Percentiles rank a stretch among this genome's conserved stretches.
phyloP scores from a whole-genome alignment of 2,113 vertebrate genomes.

The Ranitomeya imitator region DNA sequence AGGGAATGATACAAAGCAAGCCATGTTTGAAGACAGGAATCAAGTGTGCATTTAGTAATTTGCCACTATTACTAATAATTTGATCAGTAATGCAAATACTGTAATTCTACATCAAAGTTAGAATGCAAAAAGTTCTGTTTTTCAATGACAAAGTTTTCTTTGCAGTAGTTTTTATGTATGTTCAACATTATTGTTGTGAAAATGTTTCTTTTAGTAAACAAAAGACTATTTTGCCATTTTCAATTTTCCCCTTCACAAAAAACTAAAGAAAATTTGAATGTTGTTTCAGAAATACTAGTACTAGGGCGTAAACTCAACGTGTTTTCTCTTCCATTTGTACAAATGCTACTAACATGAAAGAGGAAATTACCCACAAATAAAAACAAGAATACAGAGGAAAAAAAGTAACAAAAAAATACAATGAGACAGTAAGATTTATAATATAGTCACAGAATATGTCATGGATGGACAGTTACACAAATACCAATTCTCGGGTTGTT shows the following conservation, averaged over 20 bases:
- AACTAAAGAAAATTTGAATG: not conserved
- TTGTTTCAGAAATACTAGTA: not conserved
- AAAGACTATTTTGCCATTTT: not conserved
- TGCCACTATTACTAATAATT: not conserved
- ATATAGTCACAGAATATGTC: too few relatives aligned
- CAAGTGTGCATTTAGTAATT: not conserved
- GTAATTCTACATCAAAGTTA: not conserved
- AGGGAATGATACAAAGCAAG: not conserved
- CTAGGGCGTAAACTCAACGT: not conserved
- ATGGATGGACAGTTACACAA: too few relatives aligned
- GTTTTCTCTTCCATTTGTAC: not conserved
- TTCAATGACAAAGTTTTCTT: not conserved
- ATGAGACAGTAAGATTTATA: not conserved
- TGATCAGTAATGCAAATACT: not conserved
- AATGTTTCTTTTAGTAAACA: not conserved
- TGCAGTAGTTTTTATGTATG: not conserved
- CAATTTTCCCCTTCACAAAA: not conserved
- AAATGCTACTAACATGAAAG: not conserved
- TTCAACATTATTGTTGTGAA: not conserved
- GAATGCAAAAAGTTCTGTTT: not conserved
- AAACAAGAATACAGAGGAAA: not conserved
- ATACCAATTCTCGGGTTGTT: not conserved
- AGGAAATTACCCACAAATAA: not conserved
- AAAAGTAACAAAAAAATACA: not conserved
- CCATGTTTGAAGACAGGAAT: not conserved